Evolutionary conservation across 1,140 invertebrate genomes (phyloP), one percentile per base, ranked within the genome.

Genomic region (Meteorus sp.): DNA sequence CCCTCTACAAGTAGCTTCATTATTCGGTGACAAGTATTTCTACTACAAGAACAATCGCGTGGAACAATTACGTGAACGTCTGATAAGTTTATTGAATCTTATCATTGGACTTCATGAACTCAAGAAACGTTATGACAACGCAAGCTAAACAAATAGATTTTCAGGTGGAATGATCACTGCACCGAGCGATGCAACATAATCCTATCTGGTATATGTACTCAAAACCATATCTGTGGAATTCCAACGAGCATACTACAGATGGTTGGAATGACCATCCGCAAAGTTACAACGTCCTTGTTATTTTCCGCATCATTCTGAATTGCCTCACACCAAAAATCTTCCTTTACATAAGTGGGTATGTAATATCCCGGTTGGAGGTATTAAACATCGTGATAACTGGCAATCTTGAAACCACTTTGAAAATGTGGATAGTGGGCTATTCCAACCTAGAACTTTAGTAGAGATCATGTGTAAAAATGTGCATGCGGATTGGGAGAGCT

Each of bases 1-100:
- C 56, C 35, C 56, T 37, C 33, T 41, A n/a, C n/a, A n/a, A 41
- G 31, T 25, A 9, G 56, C 33, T 58, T 58, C 51, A 58, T 58
- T 51, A 58, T 47, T n/a, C 35, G 20, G 45, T 41, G 15, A 51
- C 45, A 58, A 45, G 51, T 37, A 17, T 20, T 48, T 25, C 15
- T 15, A 51, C 43, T 37, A 27, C 56, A 58, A 58, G 37, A 58
- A 51, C 56, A 58, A 51, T 37, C 47, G 35, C 29, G 50, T 58
- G 15, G 56, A 51, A 51, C 51, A 51, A 51, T 58, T 58, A 43
- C 56, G n/a, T n/a, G n/a, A n/a, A n/a, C n/a, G n/a, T n/a, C n/a
- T n/a, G n/a, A n/a, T n/a, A n/a, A n/a, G n/a, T n/a, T n/a, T n/a
- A n/a, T n/a, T n/a, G n/a, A n/a, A n/a, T n/a, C n/a, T n/a, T n/a